These are phyloP conservation scores for Diachasma alloeum DNA, from an alignment of 1,140 invertebrate species.

Conservation along the genomic window DNA sequence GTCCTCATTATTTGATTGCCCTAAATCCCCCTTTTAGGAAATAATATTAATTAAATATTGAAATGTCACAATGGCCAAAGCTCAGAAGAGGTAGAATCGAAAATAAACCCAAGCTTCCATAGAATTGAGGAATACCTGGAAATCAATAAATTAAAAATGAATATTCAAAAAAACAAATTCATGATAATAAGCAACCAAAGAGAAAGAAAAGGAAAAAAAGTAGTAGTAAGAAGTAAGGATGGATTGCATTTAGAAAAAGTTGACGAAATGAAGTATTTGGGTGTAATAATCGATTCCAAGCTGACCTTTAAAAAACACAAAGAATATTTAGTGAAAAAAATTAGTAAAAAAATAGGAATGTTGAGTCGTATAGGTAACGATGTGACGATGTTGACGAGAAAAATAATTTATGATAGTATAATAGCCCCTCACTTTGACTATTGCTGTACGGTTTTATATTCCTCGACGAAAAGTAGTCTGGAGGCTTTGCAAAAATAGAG, in stretches of 20 bases:
- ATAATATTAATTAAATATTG: too few relatives aligned
- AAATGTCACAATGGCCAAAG: too few relatives aligned
- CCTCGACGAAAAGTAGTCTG: neutral
- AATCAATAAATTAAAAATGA: neutral
- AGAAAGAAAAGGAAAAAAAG: neutral
- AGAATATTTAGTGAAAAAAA: neutral
- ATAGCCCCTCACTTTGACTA: neutral
- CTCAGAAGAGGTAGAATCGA: neutral
- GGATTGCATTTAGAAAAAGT: neutral
- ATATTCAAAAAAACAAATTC: conserved; percentile 10
- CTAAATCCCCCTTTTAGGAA: too few relatives aligned
- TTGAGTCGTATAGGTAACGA: neutral
- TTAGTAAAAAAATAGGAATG: neutral
- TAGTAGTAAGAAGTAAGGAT: neutral
- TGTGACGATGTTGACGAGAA: neutral
- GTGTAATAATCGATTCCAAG: neutral
- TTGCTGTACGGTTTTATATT: neutral
- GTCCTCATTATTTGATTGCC: too few relatives aligned
- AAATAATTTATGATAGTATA: neutral
- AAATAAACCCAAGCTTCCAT: neutral
- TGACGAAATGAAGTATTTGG: neutral
- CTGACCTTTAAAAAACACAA: neutral
- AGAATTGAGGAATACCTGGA: neutral
- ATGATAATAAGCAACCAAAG: neutral
- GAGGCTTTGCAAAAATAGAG: conserved; percentile 22